A percentile compares a stretch with the other conserved stretches of the same genome.
Evolutionary conservation across 2,797 vertebrate genomes (phyloP).

Genomic region (Characodon lateralis): DNA sequence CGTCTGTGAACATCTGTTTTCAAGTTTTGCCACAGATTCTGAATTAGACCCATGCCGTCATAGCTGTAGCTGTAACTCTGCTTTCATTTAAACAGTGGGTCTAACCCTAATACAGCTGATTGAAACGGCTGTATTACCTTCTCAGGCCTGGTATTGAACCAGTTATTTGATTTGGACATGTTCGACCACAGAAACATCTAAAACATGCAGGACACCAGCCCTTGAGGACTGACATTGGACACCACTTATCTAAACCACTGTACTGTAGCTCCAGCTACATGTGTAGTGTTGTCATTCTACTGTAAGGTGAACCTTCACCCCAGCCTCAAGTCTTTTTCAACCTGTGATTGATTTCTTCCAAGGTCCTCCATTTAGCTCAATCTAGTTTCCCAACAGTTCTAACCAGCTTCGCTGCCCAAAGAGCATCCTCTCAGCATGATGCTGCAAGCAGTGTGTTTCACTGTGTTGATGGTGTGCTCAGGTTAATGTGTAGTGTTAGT

Average conservation of each 20-base stretch:
- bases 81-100: background rate
- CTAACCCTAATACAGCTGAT: background rate
- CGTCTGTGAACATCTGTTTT: background rate
- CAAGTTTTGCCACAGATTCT: background rate
- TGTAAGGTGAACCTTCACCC: background rate
- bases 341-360: slow-evolving; percentile 1
- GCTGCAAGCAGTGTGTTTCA: background rate
- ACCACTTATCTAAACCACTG: background rate
- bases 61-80: background rate
- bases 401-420: background rate
- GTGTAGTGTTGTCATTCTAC: background rate
- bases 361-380: background rate
- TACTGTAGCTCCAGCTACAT: background rate
- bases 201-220: background rate
- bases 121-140: background rate
- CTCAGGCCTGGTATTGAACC: background rate
- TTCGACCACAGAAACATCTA: background rate
- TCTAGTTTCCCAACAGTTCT: background rate
- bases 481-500: background rate
- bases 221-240: background rate
- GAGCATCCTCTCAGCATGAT: background rate
- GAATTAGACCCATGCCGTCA: background rate
- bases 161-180: background rate
- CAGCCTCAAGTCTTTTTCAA: background rate
- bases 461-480: background rate